Evolutionary conservation across 2,113 vertebrate species (phyloP), one percentile per base, ranked within the genome.

Genomic region (Pituophis catenifer): DNA sequence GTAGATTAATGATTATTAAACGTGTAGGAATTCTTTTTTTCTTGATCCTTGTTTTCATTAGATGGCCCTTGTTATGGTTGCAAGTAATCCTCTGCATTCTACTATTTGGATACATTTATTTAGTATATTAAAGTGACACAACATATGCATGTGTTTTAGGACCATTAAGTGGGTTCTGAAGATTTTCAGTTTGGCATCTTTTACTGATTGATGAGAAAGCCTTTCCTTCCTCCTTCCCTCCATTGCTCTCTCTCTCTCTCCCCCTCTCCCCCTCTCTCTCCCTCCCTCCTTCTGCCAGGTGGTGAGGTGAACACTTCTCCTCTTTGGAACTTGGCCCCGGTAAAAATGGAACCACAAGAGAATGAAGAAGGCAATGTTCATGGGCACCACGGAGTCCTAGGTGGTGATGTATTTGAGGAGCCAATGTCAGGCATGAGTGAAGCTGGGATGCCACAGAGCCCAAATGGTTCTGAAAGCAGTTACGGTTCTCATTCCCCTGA

Each of bases 381-480:
- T 0, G 98, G 98, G 33, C 99, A 99, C 0, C 92, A 93, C 4
- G 98, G 98, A 0, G 98, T 99, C 92, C 96, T 99, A 90, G 98
- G 98, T 19, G 98, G 98, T 0, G 99, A 99, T 9, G 99, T 99
- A 90, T 99, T 99, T 5, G 99, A 99, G 95, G 99, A 99, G 5
- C 99, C 99, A 0, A 99, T 99, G 99, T 99, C 99, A 17, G 99
- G 98, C 88, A 99, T 99, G 98, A 99, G 99, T 1, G 99, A 99
- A 96, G 98, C 99, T 0, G 99, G 98, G 8, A 98, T 99, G 96
- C 98, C 98, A 0, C 98, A 98, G 33, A 99, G 99, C 5, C 99
- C 99, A 0, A 98, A 98, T 1, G 98, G 97, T 12, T 99, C 99
- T 0, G 99, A 99, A 7, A 99, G 97, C 98, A 99, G 99, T 97